Evolutionary conservation across 2,888 invertebrate genomes (phyloP), one percentile per base, ranked within the genome.

Genomic region (Meteorus cinctellus): DNA sequence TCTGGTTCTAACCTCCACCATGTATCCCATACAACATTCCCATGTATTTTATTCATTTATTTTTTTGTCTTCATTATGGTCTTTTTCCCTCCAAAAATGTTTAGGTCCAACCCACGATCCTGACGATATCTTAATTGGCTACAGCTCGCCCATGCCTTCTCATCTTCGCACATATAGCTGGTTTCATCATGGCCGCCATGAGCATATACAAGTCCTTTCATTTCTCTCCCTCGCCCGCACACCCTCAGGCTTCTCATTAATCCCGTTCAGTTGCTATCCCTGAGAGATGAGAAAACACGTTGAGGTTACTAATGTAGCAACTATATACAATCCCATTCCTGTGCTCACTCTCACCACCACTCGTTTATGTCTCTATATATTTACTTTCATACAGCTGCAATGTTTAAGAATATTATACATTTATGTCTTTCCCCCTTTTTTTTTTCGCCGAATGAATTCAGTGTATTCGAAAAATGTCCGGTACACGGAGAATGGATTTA

Each of bases 61-160:
- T 68, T 59, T 59, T 51, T 45, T 27, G 16, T n/a, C 24, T n/a
- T 55, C 65, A 27, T 51, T 63, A 41, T 27, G 16, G 16, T 59
- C 31, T 70, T 24, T 55, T 67, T 62, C 29, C 72, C 77, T 29
- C 67, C 67, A 77, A 63, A 79, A 81, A 81, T 80, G 82, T 82
- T 79, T 85, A 78, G 83, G 88, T 79, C 79, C 86, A 65, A 77
- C 88, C 88, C 87, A 86, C 83, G 75, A 77, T 77, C 70, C 63
- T 68, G 36, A 81, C 82, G 86, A 89, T 86, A 86, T 89, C 89
- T 89, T 88, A 89, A 89, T 89, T 89, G 87, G 85, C 83, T 82
- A 80, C 80, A 73, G 77, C 75, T 76, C 71, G 41, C 41, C 59
- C 72, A 68, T 41, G 29, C 66, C 68, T 66, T 74, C 19, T 24